These are phyloP conservation scores for Cheiracanthium punctorium DNA, from an alignment of 2,888 invertebrate species.

Conservation along the genomic window DNA sequence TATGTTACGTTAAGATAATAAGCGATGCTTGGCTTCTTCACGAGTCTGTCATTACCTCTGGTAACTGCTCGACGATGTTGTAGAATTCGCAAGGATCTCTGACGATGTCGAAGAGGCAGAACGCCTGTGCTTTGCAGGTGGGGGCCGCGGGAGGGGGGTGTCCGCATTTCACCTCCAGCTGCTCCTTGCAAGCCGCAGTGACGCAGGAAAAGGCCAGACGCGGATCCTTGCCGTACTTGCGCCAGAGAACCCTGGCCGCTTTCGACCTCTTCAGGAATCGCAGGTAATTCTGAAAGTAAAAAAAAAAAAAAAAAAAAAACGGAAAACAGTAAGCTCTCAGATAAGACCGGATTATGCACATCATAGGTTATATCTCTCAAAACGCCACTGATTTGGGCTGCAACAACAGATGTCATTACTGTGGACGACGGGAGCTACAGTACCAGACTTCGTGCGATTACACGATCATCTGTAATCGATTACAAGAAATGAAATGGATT, in stretches of 20 bases:
- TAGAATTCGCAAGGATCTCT: constrained; percentile 88
- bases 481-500: no score
- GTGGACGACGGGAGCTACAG: no score
- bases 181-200: constrained; percentile 21
- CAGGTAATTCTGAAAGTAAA: constrained; percentile 28
- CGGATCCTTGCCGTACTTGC: constrained; percentile 58
- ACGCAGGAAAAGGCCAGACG: constrained; percentile 21
- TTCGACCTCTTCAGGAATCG: constrained; percentile 48
- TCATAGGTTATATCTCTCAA: no score
- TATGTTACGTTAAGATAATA: no score
- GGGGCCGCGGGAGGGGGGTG: constrained; percentile 35
- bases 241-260: constrained; percentile 44
- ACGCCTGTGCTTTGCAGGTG: constrained; percentile 82
- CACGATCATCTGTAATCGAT: no score
- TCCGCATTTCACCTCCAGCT: constrained; percentile 47
- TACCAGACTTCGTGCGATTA: no score
- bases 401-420: no score
- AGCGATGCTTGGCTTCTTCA: no score
- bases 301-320: no score
- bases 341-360: no score
- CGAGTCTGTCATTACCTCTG: constrained; percentile 54
- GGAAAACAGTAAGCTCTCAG: no score
- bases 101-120: constrained; percentile 88
- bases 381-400: no score
- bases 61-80: constrained; percentile 68